These are phyloP conservation scores for Bombus picipes DNA, from an alignment of 1,140 invertebrate species.

Conservation along the genomic window DNA sequence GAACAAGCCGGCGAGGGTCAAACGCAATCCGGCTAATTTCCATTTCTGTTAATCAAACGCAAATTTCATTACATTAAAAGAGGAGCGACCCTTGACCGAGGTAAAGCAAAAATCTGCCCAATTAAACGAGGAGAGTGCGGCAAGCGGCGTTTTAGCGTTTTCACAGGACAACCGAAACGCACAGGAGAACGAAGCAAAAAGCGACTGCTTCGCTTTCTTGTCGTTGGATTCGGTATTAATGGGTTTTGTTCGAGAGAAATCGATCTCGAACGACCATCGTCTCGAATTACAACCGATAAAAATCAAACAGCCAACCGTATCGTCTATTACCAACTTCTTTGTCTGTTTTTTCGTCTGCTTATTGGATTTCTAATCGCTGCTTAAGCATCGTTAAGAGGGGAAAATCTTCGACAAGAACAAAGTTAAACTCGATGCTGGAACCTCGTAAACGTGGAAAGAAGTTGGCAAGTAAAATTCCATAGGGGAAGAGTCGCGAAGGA, in stretches of 20 bases:
- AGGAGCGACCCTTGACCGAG: not conserved
- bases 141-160: not conserved
- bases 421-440: not conserved
- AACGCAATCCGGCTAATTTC: slow-evolving; percentile 31
- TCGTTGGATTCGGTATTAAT: not conserved
- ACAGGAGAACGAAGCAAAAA: not conserved
- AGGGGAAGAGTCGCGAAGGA: not conserved
- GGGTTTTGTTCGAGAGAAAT: not conserved
- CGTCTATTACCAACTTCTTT: not conserved
- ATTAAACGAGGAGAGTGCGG: not conserved
- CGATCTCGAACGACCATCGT: not conserved
- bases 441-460: not conserved
- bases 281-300: slow-evolving; percentile 1
- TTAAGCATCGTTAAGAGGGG: not conserved
- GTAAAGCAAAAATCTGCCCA: slow-evolving; percentile 5
- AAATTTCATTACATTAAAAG: slow-evolving; percentile 20
- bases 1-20: not conserved
- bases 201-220: not conserved
- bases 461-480: not conserved
- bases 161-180: not conserved
- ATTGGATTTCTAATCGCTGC: not conserved
- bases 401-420: not conserved
- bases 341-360: too few relatives aligned
- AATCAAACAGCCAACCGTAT: not conserved
- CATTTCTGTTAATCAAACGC: slow-evolving; percentile 32